Evolutionary conservation across 2,113 vertebrate species (phyloP).

Genomic region (Prunella himalayana): DNA sequence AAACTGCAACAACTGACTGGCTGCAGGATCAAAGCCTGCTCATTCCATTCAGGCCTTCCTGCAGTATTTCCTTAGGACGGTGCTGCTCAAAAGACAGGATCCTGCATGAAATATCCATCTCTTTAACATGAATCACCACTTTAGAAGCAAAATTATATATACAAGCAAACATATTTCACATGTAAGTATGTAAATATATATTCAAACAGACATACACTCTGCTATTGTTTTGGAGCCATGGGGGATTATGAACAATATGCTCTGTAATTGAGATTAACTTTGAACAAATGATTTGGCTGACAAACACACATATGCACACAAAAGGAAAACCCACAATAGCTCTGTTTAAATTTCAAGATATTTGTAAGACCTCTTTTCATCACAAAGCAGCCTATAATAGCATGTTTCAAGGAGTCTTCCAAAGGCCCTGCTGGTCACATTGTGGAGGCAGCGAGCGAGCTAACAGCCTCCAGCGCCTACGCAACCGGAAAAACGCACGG

Average conservation of each 20-base stretch:
- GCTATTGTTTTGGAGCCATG: slow-evolving; percentile 39
- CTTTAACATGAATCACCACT: background rate
- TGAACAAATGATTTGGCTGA: slow-evolving; percentile 50
- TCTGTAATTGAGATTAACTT: slow-evolving; percentile 66
- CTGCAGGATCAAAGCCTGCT: background rate
- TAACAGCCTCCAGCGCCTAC: slow-evolving; percentile 65
- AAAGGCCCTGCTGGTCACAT: slow-evolving; percentile 62
- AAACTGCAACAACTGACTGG: background rate
- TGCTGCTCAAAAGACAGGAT: background rate
- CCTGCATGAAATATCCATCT: background rate
- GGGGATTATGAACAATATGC: slow-evolving; percentile 55
- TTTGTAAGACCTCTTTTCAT: slow-evolving; percentile 49
- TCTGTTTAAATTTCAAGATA: slow-evolving; percentile 39
- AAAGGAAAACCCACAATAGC: slow-evolving; percentile 20
- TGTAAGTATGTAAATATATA: slow-evolving; percentile 42
- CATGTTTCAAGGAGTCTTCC: slow-evolving; percentile 32
- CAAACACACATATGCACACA: background rate
- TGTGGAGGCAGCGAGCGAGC: slow-evolving; percentile 76
- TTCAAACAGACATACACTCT: background rate
- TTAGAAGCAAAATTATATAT: slow-evolving; percentile 32
- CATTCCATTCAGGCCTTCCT: background rate
- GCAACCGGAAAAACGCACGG: background rate
- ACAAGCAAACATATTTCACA: slow-evolving; percentile 9
- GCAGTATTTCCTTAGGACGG: background rate
- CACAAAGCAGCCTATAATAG: slow-evolving; percentile 24